These are phyloP conservation scores for Boloria euphrosyne DNA, from an alignment of 2,888 invertebrate species.

Conservation along the genomic window DNA sequence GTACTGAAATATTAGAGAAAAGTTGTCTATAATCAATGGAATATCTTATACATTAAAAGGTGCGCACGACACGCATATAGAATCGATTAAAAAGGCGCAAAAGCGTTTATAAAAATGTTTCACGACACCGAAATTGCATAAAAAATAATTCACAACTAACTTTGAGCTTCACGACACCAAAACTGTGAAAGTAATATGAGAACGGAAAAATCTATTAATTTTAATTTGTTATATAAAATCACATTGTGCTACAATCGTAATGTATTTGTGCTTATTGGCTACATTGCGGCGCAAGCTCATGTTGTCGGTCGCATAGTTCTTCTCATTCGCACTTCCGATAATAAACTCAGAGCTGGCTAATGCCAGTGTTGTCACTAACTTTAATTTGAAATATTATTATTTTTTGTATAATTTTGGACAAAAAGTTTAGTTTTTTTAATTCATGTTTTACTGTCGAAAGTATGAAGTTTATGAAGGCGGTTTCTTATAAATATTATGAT, in stretches of 20 bases:
- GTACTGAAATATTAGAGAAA: slow-evolving; percentile 17
- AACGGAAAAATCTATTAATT: slow-evolving; percentile 11
- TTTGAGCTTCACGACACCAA: slow-evolving; percentile 55
- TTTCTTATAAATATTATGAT: slow-evolving; percentile 30
- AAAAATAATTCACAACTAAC: slow-evolving; percentile 64
- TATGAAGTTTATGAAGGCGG: slow-evolving; percentile 1
- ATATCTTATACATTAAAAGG: slow-evolving; percentile 32
- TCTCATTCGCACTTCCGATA: neutral
- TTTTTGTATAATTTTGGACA: slow-evolving; percentile 1
- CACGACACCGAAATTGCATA: slow-evolving; percentile 71
- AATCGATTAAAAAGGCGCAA: slow-evolving; percentile 71
- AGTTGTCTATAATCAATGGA: slow-evolving; percentile 21
- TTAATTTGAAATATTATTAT: neutral
- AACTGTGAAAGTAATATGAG: slow-evolving; percentile 38
- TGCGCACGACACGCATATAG: slow-evolving; percentile 46
- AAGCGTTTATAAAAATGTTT: slow-evolving; percentile 72
- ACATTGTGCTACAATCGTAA: slow-evolving; percentile 28
- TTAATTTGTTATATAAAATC: slow-evolving; percentile 31
- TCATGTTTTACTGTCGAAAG: slow-evolving; percentile 2
- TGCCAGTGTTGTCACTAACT: slow-evolving; percentile 1
- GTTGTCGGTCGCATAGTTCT: neutral
- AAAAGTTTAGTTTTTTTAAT: neutral
- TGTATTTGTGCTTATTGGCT: slow-evolving; percentile 10
- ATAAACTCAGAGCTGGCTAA: neutral
- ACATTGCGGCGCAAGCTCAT: slow-evolving; percentile 11